Base-by-base conservation (phyloP, 2,888 invertebrate genomes). In the Sipunculus nudus region DNA sequence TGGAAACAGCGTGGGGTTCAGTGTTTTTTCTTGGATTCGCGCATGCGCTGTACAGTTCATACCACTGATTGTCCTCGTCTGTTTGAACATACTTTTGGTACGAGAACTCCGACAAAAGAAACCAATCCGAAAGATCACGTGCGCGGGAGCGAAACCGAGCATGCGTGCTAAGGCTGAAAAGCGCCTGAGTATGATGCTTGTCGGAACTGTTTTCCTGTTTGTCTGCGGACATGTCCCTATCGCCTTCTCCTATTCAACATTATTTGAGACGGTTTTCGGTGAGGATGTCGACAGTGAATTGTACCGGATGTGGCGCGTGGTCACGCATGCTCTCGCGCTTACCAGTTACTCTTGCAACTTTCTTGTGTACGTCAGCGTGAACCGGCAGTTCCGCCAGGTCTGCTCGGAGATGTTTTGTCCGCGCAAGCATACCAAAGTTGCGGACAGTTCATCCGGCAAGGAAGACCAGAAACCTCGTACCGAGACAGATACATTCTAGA, bases 181-280 rank as follows among this genome's bases (percentile, higher is more conserved):
- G 4, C 47, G 55, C 3, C 43, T 60, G 16, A 60, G 41, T 6
- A 31, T 29, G 10, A 60, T 60, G 60, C 41, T 60, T 39, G 32
- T 60, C 3, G 60, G 60, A 19, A 60, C 60, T 2, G 49, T 60
- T n/a, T 21, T 55, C 25, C 39, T 60, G 43, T 60, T 60, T 25
- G 25, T 60, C 13, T n/a, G 39, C 16, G 54, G 54, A 2, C 39
- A 60, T 25, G 40, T 60, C 19, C 60, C 60, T 3, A 41, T 60
- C 3, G 54, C 60, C 13, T 49, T 60, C 41, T 43, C 60, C 38
- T 47, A 60, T 38, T 13, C 48, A 2, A 31, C 39, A 3, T 25
- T 60, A 13, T 60, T 60, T 21, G 40, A 31, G n/a, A n/a, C 23
- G 41, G 35, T 60, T 16, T 49, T 49, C 41, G 53, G 54, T 16